These are phyloP conservation scores for Coccyzus lansbergi DNA, from an alignment of 2,797 vertebrate species.

Conservation along the genomic window DNA sequence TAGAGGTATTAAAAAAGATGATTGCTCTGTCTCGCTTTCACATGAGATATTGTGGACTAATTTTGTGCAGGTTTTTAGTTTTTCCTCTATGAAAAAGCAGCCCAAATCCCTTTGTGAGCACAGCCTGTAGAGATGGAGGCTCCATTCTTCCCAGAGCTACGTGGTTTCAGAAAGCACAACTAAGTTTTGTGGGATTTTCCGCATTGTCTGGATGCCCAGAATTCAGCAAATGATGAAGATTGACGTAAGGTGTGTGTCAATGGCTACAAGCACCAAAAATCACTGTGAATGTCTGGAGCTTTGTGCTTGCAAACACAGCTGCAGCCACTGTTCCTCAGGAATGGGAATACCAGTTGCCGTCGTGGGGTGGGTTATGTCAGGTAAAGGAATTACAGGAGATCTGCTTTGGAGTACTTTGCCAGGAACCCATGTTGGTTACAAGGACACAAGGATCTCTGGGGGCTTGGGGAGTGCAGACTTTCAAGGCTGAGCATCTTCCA, in stretches of 20 bases:
- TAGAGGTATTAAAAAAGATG: not conserved
- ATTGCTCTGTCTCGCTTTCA: not conserved
- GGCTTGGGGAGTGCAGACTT: not conserved
- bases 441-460: not conserved
- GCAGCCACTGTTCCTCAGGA: not conserved
- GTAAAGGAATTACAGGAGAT: not conserved
- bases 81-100: not conserved
- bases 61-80: not conserved
- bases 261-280: not conserved
- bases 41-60: fast-evolving
- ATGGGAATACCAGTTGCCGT: not conserved
- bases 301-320: not conserved
- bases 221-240: not conserved
- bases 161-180: not conserved
- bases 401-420: not conserved
- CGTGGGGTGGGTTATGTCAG: not conserved
- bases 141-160: not conserved
- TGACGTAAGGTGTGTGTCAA: fast-evolving
- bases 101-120: not conserved
- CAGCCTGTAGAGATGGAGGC: not conserved
- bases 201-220: not conserved
- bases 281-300: not conserved
- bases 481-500: not conserved
- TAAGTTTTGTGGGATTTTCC: not conserved
- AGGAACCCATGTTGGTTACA: not conserved